Evolutionary conservation across 2,113 vertebrate species (phyloP).

Genomic region (Oreochromis niloticus): DNA sequence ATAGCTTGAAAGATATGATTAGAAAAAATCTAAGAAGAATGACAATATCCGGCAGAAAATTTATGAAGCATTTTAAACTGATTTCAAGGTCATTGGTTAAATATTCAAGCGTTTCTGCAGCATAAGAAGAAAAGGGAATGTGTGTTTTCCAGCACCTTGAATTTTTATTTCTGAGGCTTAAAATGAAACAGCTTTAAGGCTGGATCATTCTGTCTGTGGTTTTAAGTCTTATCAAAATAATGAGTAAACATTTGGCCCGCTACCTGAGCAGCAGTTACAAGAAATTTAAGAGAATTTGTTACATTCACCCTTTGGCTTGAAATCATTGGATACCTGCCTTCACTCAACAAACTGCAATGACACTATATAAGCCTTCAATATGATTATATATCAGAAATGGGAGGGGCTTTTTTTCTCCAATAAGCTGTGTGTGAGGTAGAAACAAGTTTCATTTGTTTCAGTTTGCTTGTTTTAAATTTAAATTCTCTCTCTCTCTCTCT

Average conservation of each 20-base stretch:
- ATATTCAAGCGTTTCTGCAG: neutral
- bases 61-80: neutral
- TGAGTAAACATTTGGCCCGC: neutral
- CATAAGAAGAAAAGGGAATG: neutral
- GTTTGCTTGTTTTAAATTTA: neutral
- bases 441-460: neutral
- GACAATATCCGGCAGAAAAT: neutral
- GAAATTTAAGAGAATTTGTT: neutral
- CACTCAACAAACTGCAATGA: neutral
- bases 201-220: neutral
- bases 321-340: neutral
- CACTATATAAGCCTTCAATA: neutral
- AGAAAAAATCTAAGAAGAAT: neutral
- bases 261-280: neutral
- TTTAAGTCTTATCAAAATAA: neutral
- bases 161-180: neutral
- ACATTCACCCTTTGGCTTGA: neutral
- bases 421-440: neutral
- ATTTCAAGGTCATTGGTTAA: neutral
- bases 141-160: neutral
- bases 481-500: neutral
- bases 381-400: neutral
- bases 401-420: fast-evolving
- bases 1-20: neutral
- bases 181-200: neutral